These are phyloP conservation scores for Branchellion lobata DNA, from an alignment of 2,888 invertebrate genomes.

Conservation along the genomic window DNA sequence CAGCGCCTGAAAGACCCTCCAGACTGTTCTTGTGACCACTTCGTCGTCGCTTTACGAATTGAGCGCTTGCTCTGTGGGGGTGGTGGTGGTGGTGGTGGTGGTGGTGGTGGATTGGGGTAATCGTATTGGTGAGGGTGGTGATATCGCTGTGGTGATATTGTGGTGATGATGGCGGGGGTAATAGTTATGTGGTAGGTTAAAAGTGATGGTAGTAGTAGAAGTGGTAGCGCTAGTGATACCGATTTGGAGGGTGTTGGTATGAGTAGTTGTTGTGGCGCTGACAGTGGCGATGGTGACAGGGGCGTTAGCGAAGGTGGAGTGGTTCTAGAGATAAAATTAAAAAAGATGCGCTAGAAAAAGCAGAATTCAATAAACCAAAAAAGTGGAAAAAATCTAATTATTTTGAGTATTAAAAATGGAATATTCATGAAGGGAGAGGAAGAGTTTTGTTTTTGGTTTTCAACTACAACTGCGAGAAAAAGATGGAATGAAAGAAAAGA, in stretches of 20 bases:
- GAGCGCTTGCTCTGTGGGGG: constrained; percentile 35
- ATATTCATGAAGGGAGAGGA: no score
- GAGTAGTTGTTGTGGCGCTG: neutral
- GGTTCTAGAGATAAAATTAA: neutral
- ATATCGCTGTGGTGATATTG: neutral
- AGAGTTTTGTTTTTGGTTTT: no score
- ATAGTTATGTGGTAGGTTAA: no score
- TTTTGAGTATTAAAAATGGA: no score
- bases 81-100: neutral
- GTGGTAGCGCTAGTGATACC: neutral
- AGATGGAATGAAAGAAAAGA: no score
- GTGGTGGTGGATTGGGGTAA: neutral
- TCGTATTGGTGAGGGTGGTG: neutral
- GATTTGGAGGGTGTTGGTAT: neutral
- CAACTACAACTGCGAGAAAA: no score
- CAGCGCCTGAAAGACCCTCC: neutral
- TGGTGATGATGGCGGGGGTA: neutral
- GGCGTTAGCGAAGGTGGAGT: neutral
- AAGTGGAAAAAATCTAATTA: no score
- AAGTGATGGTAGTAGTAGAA: neutral
- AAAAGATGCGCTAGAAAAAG: no score
- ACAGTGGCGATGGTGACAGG: neutral
- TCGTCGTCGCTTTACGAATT: constrained; percentile 36
- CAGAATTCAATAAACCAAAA: no score
- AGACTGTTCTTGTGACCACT: constrained; percentile 37